Percentiles rank a stretch among this genome's conserved stretches.
Conservation (phyloP, 2,888 invertebrate genomes). For the Acronicta psi region DNA sequence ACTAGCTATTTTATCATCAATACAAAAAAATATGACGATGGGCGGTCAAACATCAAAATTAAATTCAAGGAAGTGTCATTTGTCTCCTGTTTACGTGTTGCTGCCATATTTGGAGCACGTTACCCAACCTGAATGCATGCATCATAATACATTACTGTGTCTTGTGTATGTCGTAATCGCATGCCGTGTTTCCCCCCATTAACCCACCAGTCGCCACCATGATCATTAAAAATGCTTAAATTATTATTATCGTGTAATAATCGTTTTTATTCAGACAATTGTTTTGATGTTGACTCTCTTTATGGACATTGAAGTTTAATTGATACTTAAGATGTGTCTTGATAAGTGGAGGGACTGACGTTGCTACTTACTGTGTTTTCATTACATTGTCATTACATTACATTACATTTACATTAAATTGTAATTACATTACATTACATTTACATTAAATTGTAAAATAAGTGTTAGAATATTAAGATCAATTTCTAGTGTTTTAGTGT, state of each 20-base stretch:
- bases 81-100: constrained; percentile 19
- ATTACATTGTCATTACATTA: neutral
- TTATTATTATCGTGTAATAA: constrained; percentile 32
- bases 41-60: neutral
- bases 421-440: too few species aligned
- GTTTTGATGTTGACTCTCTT: constrained; percentile 16
- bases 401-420: too few species aligned
- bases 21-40: neutral
- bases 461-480: too few species aligned
- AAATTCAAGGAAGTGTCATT: constrained; percentile 4
- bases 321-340: constrained; percentile 23
- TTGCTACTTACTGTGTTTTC: neutral
- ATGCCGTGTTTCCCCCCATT: constrained; percentile 41
- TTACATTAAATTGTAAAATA: too few species aligned
- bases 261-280: constrained; percentile 40
- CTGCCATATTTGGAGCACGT: constrained; percentile 63
- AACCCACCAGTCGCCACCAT: constrained; percentile 36
- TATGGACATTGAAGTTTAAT: constrained; percentile 24
- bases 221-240: constrained; percentile 49
- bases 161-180: constrained; percentile 35
- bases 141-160: constrained; percentile 60
- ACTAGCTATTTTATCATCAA: too few species aligned
- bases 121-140: constrained; percentile 63
- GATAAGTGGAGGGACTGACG: constrained; percentile 5
- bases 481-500: too few species aligned